Percentiles rank a stretch among this genome's conserved stretches.
Conservation (phyloP, 2,797 vertebrate species). For the Cyprinella venusta region DNA sequence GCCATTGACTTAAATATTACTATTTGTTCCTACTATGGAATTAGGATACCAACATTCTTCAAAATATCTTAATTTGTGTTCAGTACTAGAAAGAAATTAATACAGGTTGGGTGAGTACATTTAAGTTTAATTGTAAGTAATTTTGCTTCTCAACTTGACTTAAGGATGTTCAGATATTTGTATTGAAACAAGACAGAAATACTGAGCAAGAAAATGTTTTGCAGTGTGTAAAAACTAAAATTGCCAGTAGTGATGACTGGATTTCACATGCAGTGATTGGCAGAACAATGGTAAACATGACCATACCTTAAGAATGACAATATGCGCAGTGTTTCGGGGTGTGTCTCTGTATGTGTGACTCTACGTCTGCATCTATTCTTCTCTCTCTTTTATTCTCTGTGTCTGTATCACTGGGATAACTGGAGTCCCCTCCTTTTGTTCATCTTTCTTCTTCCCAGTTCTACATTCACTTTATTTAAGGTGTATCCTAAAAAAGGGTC, state of each 20-base stretch:
- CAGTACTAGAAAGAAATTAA: background rate
- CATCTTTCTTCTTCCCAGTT: background rate
- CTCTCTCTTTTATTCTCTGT: background rate
- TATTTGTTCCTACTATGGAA: background rate
- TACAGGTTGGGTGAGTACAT: background rate
- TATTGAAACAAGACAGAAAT: background rate
- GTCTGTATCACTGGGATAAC: conserved; percentile 24
- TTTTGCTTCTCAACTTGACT: background rate
- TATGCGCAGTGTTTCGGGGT: background rate
- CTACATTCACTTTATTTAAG: conserved; percentile 34
- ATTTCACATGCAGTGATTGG: background rate
- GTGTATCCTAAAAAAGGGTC: conserved; percentile 42
- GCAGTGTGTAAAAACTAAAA: background rate
- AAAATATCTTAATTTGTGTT: background rate
- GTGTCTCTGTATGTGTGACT: conserved; percentile 22
- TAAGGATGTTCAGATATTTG: background rate
- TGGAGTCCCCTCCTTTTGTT: conserved; percentile 25
- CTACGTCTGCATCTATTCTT: background rate
- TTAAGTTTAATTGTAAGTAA: too few species aligned
- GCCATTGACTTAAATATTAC: background rate
- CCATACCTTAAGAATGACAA: background rate
- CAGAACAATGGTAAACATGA: background rate
- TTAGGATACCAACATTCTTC: too few species aligned
- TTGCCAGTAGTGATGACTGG: background rate
- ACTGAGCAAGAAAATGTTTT: too few species aligned